These are phyloP conservation scores for Drosophila kikkawai DNA, from an alignment of 1,140 invertebrate genomes.

Conservation along the genomic window DNA sequence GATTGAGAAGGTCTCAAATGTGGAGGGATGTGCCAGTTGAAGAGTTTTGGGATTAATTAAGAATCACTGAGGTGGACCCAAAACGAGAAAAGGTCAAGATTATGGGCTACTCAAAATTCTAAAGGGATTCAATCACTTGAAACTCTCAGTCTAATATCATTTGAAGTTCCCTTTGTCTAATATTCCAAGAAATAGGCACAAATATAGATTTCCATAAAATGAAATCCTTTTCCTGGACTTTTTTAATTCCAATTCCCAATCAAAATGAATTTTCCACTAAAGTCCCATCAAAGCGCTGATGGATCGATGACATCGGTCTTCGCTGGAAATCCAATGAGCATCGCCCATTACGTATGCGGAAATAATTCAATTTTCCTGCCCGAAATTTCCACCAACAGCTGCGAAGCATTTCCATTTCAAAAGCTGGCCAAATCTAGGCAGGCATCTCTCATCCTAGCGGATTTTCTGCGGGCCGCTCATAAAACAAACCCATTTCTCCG, in stretches of 20 bases:
- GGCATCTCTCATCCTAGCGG: constrained; percentile 7
- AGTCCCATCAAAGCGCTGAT: constrained; percentile 7
- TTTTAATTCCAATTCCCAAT: background rate
- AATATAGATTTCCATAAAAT: background rate
- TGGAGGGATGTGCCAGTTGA: constrained; percentile 13
- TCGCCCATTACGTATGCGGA: constrained; percentile 32
- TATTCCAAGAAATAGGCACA: background rate
- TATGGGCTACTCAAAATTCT: constrained; percentile 3
- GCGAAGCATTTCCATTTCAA: constrained; percentile 39
- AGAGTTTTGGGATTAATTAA: constrained; percentile 49
- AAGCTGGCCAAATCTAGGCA: constrained; percentile 19
- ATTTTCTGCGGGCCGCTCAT: constrained; percentile 29
- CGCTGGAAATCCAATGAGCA: constrained; percentile 13
- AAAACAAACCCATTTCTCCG: constrained; percentile 50
- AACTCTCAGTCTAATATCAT: background rate
- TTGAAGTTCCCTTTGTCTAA: background rate
- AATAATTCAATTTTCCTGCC: constrained; percentile 38
- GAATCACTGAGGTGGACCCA: background rate
- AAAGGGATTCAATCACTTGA: background rate
- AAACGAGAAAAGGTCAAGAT: constrained; percentile 17
- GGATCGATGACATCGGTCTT: constrained; percentile 28
- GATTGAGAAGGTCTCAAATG: constrained; percentile 28
- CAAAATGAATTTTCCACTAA: background rate
- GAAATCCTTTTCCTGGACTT: no score
- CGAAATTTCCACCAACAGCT: constrained; percentile 24